Base-by-base conservation (phyloP, 2,797 vertebrate genomes). In the Bradypodion ventrale region DNA sequence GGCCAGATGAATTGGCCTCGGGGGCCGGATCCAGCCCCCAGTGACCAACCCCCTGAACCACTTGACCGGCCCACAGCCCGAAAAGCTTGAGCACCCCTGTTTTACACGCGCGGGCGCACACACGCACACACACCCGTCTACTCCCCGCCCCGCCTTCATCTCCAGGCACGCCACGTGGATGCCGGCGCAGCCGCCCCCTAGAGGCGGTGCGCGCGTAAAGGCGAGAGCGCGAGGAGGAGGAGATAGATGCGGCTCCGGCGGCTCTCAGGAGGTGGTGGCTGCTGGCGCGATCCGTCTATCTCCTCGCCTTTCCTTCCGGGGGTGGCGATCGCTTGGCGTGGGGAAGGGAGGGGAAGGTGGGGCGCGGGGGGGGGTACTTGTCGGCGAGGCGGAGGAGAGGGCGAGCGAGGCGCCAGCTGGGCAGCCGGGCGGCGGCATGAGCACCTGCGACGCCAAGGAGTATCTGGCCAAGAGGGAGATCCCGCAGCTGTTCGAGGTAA, bases 401-500 rank as follows among this genome's bases (percentile, higher is more conserved):
- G 25, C 9, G 10, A 37, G 49, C 65, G 12, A 42, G n/a, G n/a
- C n/a, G n/a, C n/a, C n/a, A n/a, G n/a, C n/a, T n/a, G n/a, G 49
- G 19, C 84, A 93, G 85, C 90, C 87, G 70, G 84, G 87, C 95
- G 84, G 87, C 95, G 94, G 94, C 85, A 98, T 99, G 98, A 98
- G 97, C 94, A 96, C 96, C 96, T 96, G 93, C 95, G 98, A 99
- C 88, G 97, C 97, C 79, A 99, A 98, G 97, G 98, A 99, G 91
- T 99, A 99, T 87, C 97, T 99, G 92, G 95, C 97, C 83, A 97
- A 97, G 89, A 96, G 97, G 93, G 98, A 99, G 96, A 98, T 99
- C 91, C 98, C 98, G 83, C 98, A 98, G 95, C 98, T 99, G 68
- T 99, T 99, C 93, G 98, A 99, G 98, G 98, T 99, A 96, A 96